Conservation (phyloP, 2,797 vertebrate species). For the Eospalax fontanierii region DNA sequence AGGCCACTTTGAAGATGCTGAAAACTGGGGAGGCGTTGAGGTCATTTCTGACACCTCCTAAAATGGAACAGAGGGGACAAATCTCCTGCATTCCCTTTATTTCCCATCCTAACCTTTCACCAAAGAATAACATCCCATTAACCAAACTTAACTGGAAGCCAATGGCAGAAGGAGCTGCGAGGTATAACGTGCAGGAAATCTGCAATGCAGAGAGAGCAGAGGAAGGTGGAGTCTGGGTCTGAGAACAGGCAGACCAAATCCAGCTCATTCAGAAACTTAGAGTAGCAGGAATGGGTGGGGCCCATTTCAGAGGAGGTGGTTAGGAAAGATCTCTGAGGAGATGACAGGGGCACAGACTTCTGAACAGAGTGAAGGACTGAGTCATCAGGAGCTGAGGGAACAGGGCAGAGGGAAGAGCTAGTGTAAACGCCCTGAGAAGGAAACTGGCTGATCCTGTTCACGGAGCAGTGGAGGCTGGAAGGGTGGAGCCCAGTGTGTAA, state of each 20-base stretch:
- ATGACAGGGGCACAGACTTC: background rate
- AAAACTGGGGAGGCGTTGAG: background rate
- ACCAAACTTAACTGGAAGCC: slow-evolving; percentile 51
- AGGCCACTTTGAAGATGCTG: background rate
- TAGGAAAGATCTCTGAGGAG: slow-evolving; percentile 24
- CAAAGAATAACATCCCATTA: background rate
- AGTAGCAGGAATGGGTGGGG: background rate
- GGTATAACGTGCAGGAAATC: background rate
- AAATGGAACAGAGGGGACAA: slow-evolving; percentile 24
- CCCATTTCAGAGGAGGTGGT: background rate
- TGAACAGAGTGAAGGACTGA: slow-evolving; percentile 27
- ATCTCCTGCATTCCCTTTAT: background rate
- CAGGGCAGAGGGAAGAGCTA: background rate
- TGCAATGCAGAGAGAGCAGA: background rate
- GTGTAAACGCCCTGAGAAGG: background rate
- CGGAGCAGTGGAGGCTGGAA: background rate
- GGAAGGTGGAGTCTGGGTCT: background rate
- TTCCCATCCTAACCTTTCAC: background rate
- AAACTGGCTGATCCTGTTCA: background rate
- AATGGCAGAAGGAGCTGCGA: background rate
- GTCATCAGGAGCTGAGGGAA: background rate
- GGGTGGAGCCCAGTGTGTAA: background rate
- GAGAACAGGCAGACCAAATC: background rate
- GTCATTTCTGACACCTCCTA: background rate
- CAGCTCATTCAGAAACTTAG: background rate